Evolutionary conservation across 2,113 vertebrate species (phyloP).

Genomic region (Pteronura brasiliensis): DNA sequence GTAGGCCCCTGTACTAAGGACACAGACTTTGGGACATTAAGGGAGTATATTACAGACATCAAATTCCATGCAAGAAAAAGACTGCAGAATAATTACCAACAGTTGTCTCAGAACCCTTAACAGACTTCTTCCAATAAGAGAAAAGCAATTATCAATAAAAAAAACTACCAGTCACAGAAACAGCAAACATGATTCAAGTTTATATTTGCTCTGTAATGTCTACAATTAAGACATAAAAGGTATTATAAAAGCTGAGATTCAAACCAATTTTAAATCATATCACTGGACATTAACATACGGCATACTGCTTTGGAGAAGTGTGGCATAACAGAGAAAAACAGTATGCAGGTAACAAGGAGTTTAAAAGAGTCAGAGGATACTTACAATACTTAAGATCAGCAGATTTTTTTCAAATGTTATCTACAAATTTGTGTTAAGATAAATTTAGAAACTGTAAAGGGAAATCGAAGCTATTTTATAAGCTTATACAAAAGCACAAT

Average conservation of each 20-base stretch:
- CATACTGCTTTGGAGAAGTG: neutral
- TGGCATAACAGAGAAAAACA: neutral
- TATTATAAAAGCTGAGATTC: neutral
- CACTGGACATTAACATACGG: neutral
- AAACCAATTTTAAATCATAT: neutral
- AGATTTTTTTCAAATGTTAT: neutral
- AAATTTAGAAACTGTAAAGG: neutral
- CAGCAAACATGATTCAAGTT: neutral
- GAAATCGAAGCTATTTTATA: neutral
- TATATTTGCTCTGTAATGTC: neutral
- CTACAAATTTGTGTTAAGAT: slow-evolving; percentile 2
- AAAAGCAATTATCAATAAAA: neutral
- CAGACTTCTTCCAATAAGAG: neutral
- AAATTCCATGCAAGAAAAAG: neutral
- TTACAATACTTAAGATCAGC: neutral
- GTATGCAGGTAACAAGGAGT: neutral
- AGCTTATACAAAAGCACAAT: neutral
- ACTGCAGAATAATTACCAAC: neutral
- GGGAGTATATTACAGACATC: neutral
- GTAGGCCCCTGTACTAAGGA: neutral
- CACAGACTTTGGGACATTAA: neutral
- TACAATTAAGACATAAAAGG: neutral
- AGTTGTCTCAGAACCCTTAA: neutral
- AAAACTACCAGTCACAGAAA: neutral
- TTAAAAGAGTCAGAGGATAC: neutral